Percentiles rank a stretch among this genome's conserved stretches.
These are phyloP conservation scores for Ceyx cyanopectus DNA, from an alignment of 2,113 vertebrate genomes.

Conservation along the genomic window DNA sequence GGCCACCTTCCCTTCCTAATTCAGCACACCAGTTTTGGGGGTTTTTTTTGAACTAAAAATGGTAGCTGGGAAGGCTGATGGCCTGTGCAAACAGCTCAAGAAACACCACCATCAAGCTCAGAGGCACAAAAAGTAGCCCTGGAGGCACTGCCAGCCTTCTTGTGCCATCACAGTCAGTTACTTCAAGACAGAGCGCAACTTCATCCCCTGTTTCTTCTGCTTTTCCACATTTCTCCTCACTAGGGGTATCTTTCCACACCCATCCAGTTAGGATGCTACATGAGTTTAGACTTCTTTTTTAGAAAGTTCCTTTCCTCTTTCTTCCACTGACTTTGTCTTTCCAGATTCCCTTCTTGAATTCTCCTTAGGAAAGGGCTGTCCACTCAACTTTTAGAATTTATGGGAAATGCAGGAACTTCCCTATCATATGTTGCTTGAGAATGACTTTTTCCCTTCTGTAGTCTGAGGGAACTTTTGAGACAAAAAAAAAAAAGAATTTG, in stretches of 20 bases:
- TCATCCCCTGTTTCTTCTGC: neutral
- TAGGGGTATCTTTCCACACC: accelerated
- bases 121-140: neutral
- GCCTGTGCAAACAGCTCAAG: neutral
- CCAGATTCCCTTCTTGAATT: neutral
- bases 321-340: neutral
- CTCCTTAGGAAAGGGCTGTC: neutral
- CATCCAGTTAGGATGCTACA: neutral
- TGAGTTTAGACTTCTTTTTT: neutral
- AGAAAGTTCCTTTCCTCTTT: neutral
- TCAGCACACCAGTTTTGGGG: neutral
- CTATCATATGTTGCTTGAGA: neutral
- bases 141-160: neutral
- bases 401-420: neutral
- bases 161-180: neutral
- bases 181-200: neutral
- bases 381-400: neutral
- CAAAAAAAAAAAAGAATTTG: conserved; percentile 40
- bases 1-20: neutral
- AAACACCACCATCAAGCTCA: neutral
- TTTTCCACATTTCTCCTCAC: neutral
- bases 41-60: neutral
- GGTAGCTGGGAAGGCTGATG: neutral
- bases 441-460: neutral
- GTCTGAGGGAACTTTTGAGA: neutral